These are phyloP conservation scores for Meloidogyne chitwoodi DNA, from an alignment of 1,140 invertebrate species.

Conservation along the genomic window DNA sequence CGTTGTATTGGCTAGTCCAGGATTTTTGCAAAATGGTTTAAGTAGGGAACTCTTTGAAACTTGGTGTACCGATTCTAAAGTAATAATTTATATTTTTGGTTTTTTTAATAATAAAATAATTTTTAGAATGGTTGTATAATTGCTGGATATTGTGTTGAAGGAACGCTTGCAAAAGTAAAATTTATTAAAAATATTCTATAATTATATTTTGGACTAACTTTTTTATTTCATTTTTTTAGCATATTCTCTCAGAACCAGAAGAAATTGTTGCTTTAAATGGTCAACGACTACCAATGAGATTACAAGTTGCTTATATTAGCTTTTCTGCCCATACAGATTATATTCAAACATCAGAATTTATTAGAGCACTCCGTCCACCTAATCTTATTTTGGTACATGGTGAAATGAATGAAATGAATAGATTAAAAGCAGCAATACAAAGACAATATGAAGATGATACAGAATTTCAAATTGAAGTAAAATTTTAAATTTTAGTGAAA, in stretches of 20 bases:
- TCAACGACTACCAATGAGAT: conserved; percentile 88
- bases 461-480: conserved; percentile 73
- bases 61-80: conserved; percentile 72
- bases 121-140: conserved; percentile 86
- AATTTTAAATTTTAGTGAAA: too few species aligned
- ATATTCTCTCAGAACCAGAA: conserved; percentile 90
- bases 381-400: conserved; percentile 95
- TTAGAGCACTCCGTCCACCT: conserved; percentile 83
- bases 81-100: conserved; percentile 61
- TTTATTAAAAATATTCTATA: not conserved
- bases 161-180: conserved; percentile 81
- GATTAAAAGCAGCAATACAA: conserved; percentile 85
- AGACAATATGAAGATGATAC: conserved; percentile 87
- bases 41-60: conserved; percentile 94
- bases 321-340: conserved; percentile 99
- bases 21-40: conserved; percentile 99
- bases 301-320: conserved; percentile 91
- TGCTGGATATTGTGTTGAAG: conserved; percentile 97
- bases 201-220: not conserved
- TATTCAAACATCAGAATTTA: conserved; percentile 95
- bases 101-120: conserved; percentile 90
- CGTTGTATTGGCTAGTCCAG: conserved; percentile 96
- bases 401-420: conserved; percentile 96
- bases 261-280: conserved; percentile 91
- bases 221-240: conserved; percentile 14